Evolutionary conservation across 2,113 vertebrate genomes (phyloP).

Genomic region (Lynx canadensis): DNA sequence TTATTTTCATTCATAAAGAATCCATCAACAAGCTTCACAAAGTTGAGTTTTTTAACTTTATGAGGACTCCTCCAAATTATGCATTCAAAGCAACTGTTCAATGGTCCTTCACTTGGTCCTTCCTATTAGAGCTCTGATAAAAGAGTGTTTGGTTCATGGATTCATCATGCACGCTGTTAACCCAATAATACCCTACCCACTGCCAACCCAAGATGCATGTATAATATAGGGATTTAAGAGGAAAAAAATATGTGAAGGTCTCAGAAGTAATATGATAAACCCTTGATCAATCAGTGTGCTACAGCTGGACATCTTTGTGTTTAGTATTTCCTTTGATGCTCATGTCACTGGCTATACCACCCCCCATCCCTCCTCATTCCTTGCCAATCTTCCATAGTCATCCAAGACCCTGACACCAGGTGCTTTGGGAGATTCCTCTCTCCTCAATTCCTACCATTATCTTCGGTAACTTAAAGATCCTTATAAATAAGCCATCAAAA

Average conservation of each 20-base stretch:
- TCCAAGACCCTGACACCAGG: not conserved
- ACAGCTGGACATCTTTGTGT: not conserved
- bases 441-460: not conserved
- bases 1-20: not conserved
- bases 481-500: not conserved
- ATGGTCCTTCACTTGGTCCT: not conserved
- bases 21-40: not conserved
- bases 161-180: not conserved
- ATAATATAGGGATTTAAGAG: not conserved
- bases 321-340: not conserved
- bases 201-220: not conserved
- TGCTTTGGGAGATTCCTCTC: not conserved
- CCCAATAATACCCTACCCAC: not conserved
- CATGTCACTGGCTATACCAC: accelerated
- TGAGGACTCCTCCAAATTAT: not conserved
- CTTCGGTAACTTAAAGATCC: not conserved
- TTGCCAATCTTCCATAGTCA: not conserved
- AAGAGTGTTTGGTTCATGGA: not conserved
- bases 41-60: not conserved
- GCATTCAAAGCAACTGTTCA: not conserved
- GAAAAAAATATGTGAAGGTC: not conserved
- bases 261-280: not conserved
- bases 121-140: not conserved
- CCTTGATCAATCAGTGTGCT: not conserved
- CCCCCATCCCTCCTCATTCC: not conserved